Percentiles rank a stretch among this genome's conserved stretches.
Evolutionary conservation across 2,888 invertebrate genomes (phyloP).

Genomic region (Drosophila rubida): DNA sequence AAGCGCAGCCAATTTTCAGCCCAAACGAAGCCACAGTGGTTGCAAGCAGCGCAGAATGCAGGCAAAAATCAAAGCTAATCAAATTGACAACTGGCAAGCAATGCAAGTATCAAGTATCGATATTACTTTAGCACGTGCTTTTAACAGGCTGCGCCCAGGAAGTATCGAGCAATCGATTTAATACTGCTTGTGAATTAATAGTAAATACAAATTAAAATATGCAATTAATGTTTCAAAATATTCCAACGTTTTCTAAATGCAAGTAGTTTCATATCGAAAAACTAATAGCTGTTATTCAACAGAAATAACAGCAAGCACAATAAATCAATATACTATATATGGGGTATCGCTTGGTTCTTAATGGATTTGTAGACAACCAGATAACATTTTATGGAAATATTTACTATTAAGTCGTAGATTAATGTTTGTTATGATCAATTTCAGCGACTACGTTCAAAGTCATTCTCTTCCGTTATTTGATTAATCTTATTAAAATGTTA

Average conservation of each 20-base stretch:
- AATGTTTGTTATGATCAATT: slow-evolving; percentile 8
- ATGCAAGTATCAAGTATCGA: not conserved
- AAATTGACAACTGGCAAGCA: not conserved
- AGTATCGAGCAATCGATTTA: not conserved
- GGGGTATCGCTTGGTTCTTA: not conserved
- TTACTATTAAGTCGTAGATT: slow-evolving; percentile 3
- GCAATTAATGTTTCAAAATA: no score
- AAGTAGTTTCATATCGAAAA: not conserved
- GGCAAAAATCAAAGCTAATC: not conserved
- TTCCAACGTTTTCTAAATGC: no score
- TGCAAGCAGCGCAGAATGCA: not conserved
- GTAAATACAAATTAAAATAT: not conserved
- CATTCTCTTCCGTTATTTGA: slow-evolving; percentile 16
- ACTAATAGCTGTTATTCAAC: not conserved
- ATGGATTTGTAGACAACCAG: slow-evolving; percentile 9
- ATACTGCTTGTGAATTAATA: not conserved
- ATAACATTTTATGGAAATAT: slow-evolving; percentile 4
- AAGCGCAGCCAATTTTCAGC: slow-evolving; percentile 70
- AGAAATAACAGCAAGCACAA: not conserved
- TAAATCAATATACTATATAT: slow-evolving; percentile 1
- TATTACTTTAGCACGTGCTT: not conserved
- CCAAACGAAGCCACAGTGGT: slow-evolving; percentile 58
- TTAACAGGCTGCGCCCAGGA: not conserved
- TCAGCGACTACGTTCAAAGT: slow-evolving; percentile 4
- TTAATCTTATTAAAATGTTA: slow-evolving; percentile 6